A percentile compares a stretch with the other conserved stretches of the same genome.
Conservation (phyloP, 2,797 vertebrate genomes). For the Serranus cabrilla region DNA sequence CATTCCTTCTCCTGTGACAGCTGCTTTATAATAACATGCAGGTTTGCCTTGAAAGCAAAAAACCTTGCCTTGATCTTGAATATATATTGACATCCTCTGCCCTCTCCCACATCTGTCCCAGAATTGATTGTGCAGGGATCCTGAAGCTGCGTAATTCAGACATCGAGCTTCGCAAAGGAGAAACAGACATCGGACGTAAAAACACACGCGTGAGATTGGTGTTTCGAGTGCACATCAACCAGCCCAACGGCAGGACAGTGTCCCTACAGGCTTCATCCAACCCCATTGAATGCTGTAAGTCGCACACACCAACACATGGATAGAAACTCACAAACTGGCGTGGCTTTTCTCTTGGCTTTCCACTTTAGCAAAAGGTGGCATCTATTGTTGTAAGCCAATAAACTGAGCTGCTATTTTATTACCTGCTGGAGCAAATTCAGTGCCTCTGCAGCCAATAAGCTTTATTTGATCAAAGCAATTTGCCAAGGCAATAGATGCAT, state of each 20-base stretch:
- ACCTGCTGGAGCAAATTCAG: constrained; percentile 60
- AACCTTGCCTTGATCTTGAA: not conserved
- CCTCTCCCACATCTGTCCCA: constrained; percentile 58
- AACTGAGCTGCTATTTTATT: constrained; percentile 65
- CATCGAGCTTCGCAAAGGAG: constrained; percentile 97
- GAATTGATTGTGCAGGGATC: constrained; percentile 97
- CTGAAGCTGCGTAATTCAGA: constrained; percentile 97
- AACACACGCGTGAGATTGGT: constrained; percentile 96
- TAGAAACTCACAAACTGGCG: constrained; percentile 30
- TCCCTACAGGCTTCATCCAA: constrained; percentile 94
- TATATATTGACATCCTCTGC: not conserved
- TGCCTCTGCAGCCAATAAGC: constrained; percentile 58
- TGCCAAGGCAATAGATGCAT: constrained; percentile 70
- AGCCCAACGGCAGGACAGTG: constrained; percentile 92
- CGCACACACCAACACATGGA: constrained; percentile 18
- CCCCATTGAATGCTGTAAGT: constrained; percentile 98
- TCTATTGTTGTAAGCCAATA: constrained; percentile 71
- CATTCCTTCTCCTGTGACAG: too few relatives aligned
- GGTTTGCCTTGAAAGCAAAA: not conserved
- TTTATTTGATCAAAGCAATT: constrained; percentile 73
- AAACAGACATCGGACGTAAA: constrained; percentile 97
- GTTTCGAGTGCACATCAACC: constrained; percentile 95
- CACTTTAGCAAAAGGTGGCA: constrained; percentile 54
- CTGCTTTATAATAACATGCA: not conserved
- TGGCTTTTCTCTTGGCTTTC: constrained; percentile 31